Conservation (phyloP, 2,797 vertebrate species). For the Gymnoscopelus microlampas region DNA sequence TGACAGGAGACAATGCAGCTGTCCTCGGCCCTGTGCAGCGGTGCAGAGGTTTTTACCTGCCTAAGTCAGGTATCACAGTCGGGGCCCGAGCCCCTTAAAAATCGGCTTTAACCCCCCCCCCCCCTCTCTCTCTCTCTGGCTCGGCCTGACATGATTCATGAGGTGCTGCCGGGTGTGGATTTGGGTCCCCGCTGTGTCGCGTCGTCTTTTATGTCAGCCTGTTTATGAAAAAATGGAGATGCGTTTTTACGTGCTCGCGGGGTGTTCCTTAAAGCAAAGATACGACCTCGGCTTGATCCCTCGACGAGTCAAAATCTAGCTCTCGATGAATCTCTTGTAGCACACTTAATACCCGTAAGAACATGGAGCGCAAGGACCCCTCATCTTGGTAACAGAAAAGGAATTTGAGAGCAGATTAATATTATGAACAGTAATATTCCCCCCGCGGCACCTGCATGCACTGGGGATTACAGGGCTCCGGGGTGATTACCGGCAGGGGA, state of each 20-base stretch:
- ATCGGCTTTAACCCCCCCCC: conserved; percentile 76
- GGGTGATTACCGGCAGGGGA: conserved; percentile 86
- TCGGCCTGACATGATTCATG: conserved; percentile 79
- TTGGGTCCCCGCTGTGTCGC: conserved; percentile 71
- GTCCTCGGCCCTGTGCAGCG: conserved; percentile 59
- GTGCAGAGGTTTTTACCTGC: conserved; percentile 73
- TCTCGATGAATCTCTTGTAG: conserved; percentile 88
- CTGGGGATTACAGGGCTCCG: conserved; percentile 90
- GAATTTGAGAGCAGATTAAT: conserved; percentile 89
- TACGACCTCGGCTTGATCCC: conserved; percentile 83
- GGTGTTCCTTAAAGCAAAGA: conserved; percentile 81
- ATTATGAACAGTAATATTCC: conserved; percentile 93
- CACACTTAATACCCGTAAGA: conserved; percentile 85
- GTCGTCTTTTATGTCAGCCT: conserved; percentile 76
- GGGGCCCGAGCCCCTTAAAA: conserved; percentile 79
- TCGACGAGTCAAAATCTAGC: conserved; percentile 81
- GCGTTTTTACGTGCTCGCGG: conserved; percentile 64
- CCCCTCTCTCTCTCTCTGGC: conserved; percentile 44
- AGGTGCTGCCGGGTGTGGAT: conserved; percentile 70
- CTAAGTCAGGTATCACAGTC: conserved; percentile 80
- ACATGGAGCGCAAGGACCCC: conserved; percentile 76
- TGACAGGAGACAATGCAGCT: conserved; percentile 71
- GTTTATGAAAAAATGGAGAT: conserved; percentile 83
- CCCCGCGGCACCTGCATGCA: conserved; percentile 87
- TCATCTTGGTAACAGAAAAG: conserved; percentile 83